Conservation (phyloP, 2,888 invertebrate genomes). For the Tipula unca region DNA sequence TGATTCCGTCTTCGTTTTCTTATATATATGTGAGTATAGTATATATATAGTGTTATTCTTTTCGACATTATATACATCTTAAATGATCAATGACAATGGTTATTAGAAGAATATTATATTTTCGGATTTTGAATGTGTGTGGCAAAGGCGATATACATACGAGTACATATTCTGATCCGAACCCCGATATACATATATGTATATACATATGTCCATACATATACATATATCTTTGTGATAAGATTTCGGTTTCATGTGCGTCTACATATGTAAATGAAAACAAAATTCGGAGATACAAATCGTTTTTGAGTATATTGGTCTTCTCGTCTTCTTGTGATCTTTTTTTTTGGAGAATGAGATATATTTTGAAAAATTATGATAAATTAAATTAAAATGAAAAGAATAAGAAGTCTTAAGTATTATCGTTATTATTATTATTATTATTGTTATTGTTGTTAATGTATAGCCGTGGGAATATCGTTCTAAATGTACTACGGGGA, state of each 20-base stretch:
- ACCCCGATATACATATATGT: neutral
- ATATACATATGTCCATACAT: too few relatives aligned
- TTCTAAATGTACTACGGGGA: neutral
- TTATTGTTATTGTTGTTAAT: too few relatives aligned
- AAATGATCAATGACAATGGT: constrained; percentile 14
- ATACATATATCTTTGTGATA: neutral
- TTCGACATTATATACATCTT: neutral
- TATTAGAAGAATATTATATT: neutral
- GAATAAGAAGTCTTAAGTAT: neutral
- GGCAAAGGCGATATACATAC: neutral
- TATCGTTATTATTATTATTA: neutral
- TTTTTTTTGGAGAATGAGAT: neutral
- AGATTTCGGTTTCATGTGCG: neutral
- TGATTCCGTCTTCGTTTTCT: neutral
- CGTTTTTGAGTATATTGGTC: neutral
- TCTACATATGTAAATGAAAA: neutral
- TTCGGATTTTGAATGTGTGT: neutral
- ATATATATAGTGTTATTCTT: neutral
- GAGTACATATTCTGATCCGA: neutral
- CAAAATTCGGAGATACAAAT: neutral
- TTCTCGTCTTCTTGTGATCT: neutral
- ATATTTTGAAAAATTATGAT: neutral
- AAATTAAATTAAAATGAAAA: neutral
- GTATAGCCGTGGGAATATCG: neutral
- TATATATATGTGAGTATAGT: neutral